Conservation (phyloP, 2,113 vertebrate genomes). For the Hepsetus odoe region DNA sequence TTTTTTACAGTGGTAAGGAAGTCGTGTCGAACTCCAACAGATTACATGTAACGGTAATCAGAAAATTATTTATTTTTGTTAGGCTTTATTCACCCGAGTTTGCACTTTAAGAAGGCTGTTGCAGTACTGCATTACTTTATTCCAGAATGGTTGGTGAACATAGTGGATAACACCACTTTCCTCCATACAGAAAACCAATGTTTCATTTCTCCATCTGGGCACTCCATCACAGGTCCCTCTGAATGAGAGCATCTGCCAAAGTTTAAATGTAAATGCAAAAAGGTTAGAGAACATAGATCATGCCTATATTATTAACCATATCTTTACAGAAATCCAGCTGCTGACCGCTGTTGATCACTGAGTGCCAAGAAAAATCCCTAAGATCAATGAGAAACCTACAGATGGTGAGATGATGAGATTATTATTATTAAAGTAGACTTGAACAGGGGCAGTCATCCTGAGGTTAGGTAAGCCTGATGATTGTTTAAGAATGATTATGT, state of each 20-base stretch:
- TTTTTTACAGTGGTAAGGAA: too few relatives aligned
- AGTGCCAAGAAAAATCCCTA: not conserved
- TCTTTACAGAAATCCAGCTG: too few relatives aligned
- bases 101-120: not conserved
- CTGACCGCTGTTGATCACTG: not conserved
- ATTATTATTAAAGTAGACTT: not conserved
- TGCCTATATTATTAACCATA: too few relatives aligned
- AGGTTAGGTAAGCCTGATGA: not conserved
- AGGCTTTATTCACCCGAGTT: not conserved
- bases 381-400: not conserved
- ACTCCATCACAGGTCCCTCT: too few relatives aligned
- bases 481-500: not conserved
- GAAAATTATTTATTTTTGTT: not conserved
- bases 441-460: not conserved
- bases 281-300: too few relatives aligned
- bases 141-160: too few relatives aligned
- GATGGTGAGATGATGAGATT: not conserved
- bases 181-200: too few relatives aligned
- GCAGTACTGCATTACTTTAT: not conserved
- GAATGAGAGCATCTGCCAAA: too few relatives aligned
- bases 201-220: too few relatives aligned
- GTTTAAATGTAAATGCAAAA: too few relatives aligned
- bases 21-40: too few relatives aligned
- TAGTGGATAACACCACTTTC: too few relatives aligned
- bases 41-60: not conserved